A percentile compares a stretch with the other conserved stretches of the same genome.
Evolutionary conservation across 2,113 vertebrate species (phyloP).

Genomic region (Trogon surrucura): DNA sequence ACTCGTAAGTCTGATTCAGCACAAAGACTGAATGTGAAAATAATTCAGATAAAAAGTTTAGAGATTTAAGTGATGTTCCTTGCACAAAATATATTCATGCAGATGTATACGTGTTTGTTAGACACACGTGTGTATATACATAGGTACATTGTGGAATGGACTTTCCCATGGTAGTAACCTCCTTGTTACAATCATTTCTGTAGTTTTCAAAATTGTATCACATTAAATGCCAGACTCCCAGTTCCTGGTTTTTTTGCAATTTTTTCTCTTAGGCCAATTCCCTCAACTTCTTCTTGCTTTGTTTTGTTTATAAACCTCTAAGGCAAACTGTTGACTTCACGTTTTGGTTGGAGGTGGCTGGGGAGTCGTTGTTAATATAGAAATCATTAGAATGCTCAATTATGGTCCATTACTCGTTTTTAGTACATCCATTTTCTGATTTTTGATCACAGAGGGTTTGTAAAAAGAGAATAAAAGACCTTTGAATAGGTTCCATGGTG

Average conservation of each 20-base stretch:
- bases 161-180: neutral
- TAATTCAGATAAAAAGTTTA: neutral
- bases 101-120: neutral
- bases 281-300: neutral
- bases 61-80: neutral
- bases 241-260: neutral
- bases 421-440: slow-evolving; percentile 39
- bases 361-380: neutral
- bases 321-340: slow-evolving; percentile 21
- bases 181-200: neutral
- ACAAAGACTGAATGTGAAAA: neutral
- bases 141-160: neutral
- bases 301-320: slow-evolving; percentile 15
- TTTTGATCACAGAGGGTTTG: slow-evolving; percentile 48
- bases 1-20: neutral
- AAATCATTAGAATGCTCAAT: slow-evolving; percentile 30
- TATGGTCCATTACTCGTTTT: slow-evolving; percentile 38
- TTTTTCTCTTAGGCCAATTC: neutral
- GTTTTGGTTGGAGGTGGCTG: neutral
- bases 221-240: neutral
- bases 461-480: slow-evolving; percentile 59
- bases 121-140: neutral
- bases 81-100: neutral
- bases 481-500: slow-evolving; percentile 36
- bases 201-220: neutral